These are phyloP conservation scores for Steinernema khuongi DNA, from an alignment of 1,140 invertebrate species.

Conservation along the genomic window DNA sequence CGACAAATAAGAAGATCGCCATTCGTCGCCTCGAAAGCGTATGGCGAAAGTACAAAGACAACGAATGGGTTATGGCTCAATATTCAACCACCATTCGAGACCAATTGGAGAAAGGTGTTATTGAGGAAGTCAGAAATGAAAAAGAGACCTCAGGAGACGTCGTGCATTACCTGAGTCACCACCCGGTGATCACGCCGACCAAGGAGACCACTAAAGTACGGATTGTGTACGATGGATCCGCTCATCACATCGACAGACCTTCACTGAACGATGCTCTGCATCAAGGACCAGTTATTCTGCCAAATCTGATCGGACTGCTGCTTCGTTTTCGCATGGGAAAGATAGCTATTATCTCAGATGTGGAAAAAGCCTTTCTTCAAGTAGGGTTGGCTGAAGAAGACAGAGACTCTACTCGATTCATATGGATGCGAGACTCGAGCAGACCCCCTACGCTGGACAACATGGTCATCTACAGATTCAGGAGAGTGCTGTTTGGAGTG, in stretches of 20 bases:
- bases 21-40: background rate
- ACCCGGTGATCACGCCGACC: slow-evolving; percentile 50
- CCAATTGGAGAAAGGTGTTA: slow-evolving; percentile 18
- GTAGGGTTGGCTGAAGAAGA: slow-evolving; percentile 24
- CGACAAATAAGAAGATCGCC: slow-evolving; percentile 8
- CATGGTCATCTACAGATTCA: slow-evolving; percentile 22
- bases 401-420: slow-evolving; percentile 30
- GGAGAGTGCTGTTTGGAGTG: slow-evolving; percentile 30
- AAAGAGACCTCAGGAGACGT: background rate
- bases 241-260: slow-evolving; percentile 36
- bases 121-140: slow-evolving; percentile 18
- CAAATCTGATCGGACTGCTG: slow-evolving; percentile 22
- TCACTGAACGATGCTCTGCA: slow-evolving; percentile 57
- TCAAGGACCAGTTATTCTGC: slow-evolving; percentile 25
- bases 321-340: slow-evolving; percentile 20
- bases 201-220: slow-evolving; percentile 53
- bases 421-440: slow-evolving; percentile 34
- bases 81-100: slow-evolving; percentile 28
- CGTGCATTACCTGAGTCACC: slow-evolving; percentile 61
- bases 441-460: slow-evolving; percentile 8
- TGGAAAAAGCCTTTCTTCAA: slow-evolving; percentile 38
- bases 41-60: background rate
- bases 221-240: slow-evolving; percentile 59
- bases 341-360: slow-evolving; percentile 26
- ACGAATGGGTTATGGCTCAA: background rate